phyloP scores from a whole-genome alignment of 2,113 vertebrate genomes.

The Theristicus caerulescens region DNA sequence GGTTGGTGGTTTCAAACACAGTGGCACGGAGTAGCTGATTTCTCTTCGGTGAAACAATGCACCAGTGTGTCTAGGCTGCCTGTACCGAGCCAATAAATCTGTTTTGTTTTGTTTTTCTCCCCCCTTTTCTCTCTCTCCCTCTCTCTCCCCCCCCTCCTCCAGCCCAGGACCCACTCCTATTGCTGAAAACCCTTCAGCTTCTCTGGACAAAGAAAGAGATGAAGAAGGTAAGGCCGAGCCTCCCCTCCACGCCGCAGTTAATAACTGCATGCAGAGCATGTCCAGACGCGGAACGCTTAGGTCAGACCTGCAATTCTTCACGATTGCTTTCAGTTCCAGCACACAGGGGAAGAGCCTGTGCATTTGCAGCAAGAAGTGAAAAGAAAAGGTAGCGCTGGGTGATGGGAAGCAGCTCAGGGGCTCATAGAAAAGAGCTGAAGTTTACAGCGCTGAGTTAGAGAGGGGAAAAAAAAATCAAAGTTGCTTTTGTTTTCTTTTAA shows the following conservation, averaged over 20 bases:
- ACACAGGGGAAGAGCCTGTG: neutral
- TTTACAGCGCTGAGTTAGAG: constrained; percentile 14
- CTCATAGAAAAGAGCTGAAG: constrained; percentile 1
- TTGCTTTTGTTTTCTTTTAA: constrained; percentile 41
- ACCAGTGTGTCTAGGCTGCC: constrained; percentile 55
- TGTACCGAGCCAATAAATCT: constrained; percentile 60
- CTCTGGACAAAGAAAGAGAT: constrained; percentile 58
- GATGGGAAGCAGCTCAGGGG: neutral
- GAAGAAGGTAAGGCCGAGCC: constrained; percentile 64
- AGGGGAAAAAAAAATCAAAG: neutral
- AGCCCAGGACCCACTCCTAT: constrained; percentile 37
- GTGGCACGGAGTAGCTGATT: constrained; percentile 44
- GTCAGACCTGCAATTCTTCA: neutral
- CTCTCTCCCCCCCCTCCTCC: neutral
- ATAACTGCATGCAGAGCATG: constrained; percentile 20
- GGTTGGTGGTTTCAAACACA: constrained; percentile 51
- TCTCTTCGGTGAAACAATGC: constrained; percentile 42
- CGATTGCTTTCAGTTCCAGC: neutral
- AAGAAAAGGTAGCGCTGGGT: constrained; percentile 42
- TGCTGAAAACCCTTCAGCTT: constrained; percentile 48
- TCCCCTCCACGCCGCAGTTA: neutral
- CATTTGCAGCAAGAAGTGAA: neutral
- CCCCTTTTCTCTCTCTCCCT: neutral
- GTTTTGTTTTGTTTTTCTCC: constrained; percentile 5
- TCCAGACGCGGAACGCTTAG: neutral